Percentiles rank a stretch among this genome's conserved stretches.
Conservation (phyloP, 2,888 invertebrate genomes). For the Pterostichus niger region DNA sequence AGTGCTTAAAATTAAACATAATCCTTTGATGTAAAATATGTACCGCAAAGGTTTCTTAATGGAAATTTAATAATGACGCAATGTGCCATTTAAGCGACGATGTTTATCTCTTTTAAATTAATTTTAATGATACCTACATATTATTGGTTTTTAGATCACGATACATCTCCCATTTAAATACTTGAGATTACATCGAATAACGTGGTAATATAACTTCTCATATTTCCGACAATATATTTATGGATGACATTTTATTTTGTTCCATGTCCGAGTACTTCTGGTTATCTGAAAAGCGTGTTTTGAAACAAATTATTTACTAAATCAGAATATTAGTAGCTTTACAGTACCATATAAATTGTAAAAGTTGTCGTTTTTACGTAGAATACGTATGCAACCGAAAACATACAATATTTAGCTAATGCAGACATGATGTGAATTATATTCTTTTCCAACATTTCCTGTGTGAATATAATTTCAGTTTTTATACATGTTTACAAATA, state of each 20-base stretch:
- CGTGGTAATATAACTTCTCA: background rate
- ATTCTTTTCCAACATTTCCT: conserved; percentile 1
- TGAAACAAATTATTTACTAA: conserved; percentile 27
- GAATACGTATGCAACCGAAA: conserved; percentile 10
- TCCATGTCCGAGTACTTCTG: background rate
- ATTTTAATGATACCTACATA: background rate
- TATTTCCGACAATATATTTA: conserved; percentile 8
- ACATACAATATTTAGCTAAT: background rate
- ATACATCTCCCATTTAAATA: conserved; percentile 4
- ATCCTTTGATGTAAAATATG: conserved; percentile 56
- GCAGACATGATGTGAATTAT: background rate
- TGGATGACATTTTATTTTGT: conserved; percentile 6
- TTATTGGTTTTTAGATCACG: background rate
- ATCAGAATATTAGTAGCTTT: conserved; percentile 5
- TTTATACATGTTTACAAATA: too few relatives aligned
- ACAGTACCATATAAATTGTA: conserved; percentile 5
- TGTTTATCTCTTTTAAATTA: conserved; percentile 29
- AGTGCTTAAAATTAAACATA: conserved; percentile 14
- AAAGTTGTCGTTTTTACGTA: conserved; percentile 23
- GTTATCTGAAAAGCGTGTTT: background rate
- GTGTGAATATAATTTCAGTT: background rate
- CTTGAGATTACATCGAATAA: background rate
- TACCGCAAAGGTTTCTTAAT: conserved; percentile 50
- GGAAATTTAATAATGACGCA: conserved; percentile 53
- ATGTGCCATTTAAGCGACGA: conserved; percentile 35